These are phyloP conservation scores for Asbolus verrucosus DNA, from an alignment of 1,140 invertebrate species.

Conservation along the genomic window DNA sequence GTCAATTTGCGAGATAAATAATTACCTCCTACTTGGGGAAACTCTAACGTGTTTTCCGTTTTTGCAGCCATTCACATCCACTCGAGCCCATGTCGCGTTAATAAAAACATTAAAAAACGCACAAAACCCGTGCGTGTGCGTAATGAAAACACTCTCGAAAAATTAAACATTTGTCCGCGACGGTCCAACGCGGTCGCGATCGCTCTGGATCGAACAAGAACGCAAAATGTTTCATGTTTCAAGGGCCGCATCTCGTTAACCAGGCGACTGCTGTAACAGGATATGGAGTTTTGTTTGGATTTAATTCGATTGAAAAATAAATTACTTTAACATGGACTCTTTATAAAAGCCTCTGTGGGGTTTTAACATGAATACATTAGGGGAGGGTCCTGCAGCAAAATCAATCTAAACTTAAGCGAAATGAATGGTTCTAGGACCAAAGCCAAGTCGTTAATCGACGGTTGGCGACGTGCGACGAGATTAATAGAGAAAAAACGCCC, in stretches of 20 bases:
- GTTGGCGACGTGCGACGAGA: slow-evolving; percentile 31
- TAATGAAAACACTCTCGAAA: slow-evolving; percentile 7
- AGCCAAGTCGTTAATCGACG: slow-evolving; percentile 18
- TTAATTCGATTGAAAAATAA: slow-evolving; percentile 49
- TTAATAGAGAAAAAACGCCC: slow-evolving; percentile 27
- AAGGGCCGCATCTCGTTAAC: slow-evolving; percentile 32
- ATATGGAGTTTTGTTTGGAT: slow-evolving; percentile 44
- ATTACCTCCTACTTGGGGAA: slow-evolving; percentile 9
- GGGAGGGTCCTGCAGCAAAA: not conserved
- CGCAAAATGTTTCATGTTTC: no score
- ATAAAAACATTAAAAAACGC: slow-evolving; percentile 1
- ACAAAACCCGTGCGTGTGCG: no score
- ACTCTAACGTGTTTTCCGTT: slow-evolving; percentile 2
- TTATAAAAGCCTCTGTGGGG: not conserved
- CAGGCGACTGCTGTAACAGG: slow-evolving; percentile 31
- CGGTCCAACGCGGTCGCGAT: not conserved
- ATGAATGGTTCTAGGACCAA: slow-evolving; percentile 9
- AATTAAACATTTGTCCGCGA: not conserved
- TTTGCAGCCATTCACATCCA: not conserved
- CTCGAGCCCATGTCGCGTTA: not conserved
- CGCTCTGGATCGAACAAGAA: slow-evolving; percentile 15
- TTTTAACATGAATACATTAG: slow-evolving; percentile 14
- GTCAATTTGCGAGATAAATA: slow-evolving; percentile 32
- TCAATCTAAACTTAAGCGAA: slow-evolving; percentile 11
- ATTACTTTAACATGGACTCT: slow-evolving; percentile 33